Percentiles rank a stretch among this genome's conserved stretches.
Evolutionary conservation across 2,888 invertebrate genomes (phyloP).

Genomic region (Campopleginae sp.): DNA sequence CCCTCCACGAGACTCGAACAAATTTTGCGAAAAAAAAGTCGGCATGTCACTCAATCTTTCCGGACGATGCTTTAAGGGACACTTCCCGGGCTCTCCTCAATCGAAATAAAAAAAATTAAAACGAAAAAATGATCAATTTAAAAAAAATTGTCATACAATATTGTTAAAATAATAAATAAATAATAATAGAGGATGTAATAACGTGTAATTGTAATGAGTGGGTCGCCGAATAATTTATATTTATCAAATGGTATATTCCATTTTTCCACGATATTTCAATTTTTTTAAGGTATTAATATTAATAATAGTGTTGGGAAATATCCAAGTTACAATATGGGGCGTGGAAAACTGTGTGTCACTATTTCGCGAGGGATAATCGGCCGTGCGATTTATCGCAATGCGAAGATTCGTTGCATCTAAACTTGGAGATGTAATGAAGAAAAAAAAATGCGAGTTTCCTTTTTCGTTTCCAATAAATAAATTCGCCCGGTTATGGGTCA

Average conservation of each 20-base stretch:
- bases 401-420: neutral
- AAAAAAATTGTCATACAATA: no score
- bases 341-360: conserved; percentile 3
- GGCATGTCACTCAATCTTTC: no score
- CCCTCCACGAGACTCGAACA: neutral
- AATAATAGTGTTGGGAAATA: neutral
- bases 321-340: neutral
- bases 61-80: no score
- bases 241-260: neutral
- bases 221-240: neutral
- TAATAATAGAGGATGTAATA: no score
- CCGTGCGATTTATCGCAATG: conserved; percentile 22
- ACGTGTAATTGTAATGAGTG: no score
- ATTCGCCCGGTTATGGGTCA: neutral
- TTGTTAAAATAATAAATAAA: no score
- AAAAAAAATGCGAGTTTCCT: conserved; percentile 17
- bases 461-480: conserved; percentile 36
- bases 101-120: no score
- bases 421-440: neutral
- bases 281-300: conserved; percentile 4
- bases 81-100: no score
- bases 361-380: conserved; percentile 25
- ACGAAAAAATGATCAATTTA: no score
- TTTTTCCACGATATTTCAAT: neutral
- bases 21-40: neutral